Conservation (phyloP, 1,140 invertebrate genomes). For the Pseudomyrmex gracilis region DNA sequence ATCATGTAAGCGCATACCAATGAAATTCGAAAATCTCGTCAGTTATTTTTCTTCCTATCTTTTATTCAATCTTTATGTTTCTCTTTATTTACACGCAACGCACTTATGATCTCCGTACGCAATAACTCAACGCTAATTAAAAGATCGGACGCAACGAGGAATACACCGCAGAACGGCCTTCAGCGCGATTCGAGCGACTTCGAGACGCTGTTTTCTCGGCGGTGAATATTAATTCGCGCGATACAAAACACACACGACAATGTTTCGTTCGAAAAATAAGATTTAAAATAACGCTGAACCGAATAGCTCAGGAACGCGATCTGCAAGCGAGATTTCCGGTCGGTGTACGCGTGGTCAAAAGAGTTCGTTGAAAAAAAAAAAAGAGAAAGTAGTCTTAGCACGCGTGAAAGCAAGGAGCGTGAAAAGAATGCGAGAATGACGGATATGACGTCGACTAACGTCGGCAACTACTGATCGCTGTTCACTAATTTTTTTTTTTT, state of each 20-base stretch:
- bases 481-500: conserved; percentile 35
- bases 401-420: neutral
- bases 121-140: conserved; percentile 49
- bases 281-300: conserved; percentile 47
- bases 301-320: conserved; percentile 40
- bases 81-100: neutral
- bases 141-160: neutral
- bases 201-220: neutral
- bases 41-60: neutral
- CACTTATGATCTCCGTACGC: conserved; percentile 3
- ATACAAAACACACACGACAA: conserved; percentile 36
- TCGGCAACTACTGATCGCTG: conserved; percentile 15
- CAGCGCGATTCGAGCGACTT: neutral
- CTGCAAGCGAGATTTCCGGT: conserved; percentile 51
- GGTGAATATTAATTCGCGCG: conserved; percentile 24
- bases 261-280: conserved; percentile 20
- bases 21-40: conserved; percentile 13
- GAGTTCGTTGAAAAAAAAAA: neutral
- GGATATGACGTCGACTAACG: conserved; percentile 5
- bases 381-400: too few relatives aligned
- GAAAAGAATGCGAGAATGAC: conserved; percentile 33
- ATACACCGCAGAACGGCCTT: neutral
- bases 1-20: neutral
- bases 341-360: neutral
- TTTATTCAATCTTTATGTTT: conserved; percentile 24